Evolutionary conservation across 2,797 vertebrate genomes (phyloP).

Genomic region (Cichlasoma orientale): DNA sequence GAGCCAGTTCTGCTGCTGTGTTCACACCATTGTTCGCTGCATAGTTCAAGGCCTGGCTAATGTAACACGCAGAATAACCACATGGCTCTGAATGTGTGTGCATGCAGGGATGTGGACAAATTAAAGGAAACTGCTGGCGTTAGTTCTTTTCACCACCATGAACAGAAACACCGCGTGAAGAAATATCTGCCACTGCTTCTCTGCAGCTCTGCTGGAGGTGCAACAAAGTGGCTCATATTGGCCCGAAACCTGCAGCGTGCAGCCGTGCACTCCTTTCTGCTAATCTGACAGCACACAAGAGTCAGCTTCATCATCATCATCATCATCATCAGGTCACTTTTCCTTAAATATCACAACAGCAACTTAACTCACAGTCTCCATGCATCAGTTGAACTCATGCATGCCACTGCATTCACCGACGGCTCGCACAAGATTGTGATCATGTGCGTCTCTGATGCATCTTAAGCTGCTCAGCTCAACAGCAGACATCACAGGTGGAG

Average conservation of each 20-base stretch:
- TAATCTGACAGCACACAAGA: neutral
- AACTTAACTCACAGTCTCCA: neutral
- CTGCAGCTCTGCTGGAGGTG: no score
- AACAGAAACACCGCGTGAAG: neutral
- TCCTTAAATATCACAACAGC: neutral
- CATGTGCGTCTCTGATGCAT: neutral
- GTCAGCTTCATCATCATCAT: neutral
- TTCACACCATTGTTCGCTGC: constrained; percentile 25
- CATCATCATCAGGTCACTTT: neutral
- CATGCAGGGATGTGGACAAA: neutral
- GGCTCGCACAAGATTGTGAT: neutral
- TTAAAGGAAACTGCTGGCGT: neutral
- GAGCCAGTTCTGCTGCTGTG: neutral
- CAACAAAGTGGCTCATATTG: no score
- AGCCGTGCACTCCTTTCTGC: neutral
- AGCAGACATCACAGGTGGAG: neutral
- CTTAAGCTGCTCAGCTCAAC: neutral
- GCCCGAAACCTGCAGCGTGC: neutral
- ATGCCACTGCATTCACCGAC: neutral
- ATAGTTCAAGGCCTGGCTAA: constrained; percentile 37
- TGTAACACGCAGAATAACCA: neutral
- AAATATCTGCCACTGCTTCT: neutral
- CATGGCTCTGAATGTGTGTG: neutral
- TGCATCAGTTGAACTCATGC: neutral
- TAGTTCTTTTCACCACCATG: neutral